Conservation (phyloP, 2,113 vertebrate species). For the Ophiodon elongatus region DNA sequence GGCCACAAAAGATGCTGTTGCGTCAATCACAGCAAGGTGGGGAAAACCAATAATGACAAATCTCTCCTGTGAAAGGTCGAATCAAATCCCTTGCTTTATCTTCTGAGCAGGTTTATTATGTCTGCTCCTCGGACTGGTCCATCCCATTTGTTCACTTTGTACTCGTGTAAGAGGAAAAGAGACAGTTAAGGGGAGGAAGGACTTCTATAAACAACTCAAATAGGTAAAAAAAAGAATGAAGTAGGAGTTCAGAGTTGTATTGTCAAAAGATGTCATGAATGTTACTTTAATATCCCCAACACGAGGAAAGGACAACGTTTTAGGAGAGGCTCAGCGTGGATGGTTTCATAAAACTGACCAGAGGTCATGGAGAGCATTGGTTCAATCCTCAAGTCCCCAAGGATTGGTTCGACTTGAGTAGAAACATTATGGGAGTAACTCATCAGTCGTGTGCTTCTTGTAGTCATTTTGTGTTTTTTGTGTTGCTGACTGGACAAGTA, state of each 20-base stretch:
- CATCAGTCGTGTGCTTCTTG: slow-evolving; percentile 53
- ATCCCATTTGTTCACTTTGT: slow-evolving; percentile 15
- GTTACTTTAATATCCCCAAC: neutral
- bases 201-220: slow-evolving; percentile 20
- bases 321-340: neutral
- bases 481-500: slow-evolving; percentile 30
- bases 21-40: slow-evolving; percentile 38
- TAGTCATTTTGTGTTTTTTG: slow-evolving; percentile 45
- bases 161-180: neutral
- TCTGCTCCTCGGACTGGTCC: slow-evolving; percentile 7
- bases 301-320: neutral
- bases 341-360: neutral
- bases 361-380: neutral
- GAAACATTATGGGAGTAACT: slow-evolving; percentile 41
- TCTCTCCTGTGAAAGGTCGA: slow-evolving; percentile 58
- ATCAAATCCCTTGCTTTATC: slow-evolving; percentile 43
- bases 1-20: slow-evolving; percentile 34
- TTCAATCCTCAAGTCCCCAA: slow-evolving; percentile 13
- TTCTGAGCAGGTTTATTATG: neutral
- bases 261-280: slow-evolving; percentile 14
- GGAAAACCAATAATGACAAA: slow-evolving; percentile 57
- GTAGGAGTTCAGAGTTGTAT: neutral
- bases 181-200: slow-evolving; percentile 11
- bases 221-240: slow-evolving; percentile 6
- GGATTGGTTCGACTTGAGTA: slow-evolving; percentile 27